Base-by-base conservation (phyloP, 2,797 vertebrate genomes). In the Diglossa cyanea region DNA sequence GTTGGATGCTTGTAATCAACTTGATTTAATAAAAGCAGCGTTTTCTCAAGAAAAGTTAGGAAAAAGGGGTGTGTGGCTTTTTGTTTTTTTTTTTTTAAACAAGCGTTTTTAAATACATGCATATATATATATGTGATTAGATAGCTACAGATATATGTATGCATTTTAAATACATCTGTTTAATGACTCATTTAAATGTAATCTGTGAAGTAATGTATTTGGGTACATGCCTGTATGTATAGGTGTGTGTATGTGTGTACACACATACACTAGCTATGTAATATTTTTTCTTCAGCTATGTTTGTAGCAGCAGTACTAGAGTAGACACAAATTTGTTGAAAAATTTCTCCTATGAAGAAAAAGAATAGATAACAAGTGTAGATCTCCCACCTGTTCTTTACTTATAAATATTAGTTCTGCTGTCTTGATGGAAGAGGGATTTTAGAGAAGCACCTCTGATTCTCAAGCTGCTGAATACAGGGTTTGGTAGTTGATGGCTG, bases 51-150 rank as follows among this genome's bases (percentile, higher is more conserved):
- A 58, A 39, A 51, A 4, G 57, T 9, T 48, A 70, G 3, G 25
- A 11, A 31, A 65, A 88, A 39, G 4, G 9, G 5, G 1, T 20
- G 2, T 26, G 39, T 5, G 23, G 5, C 1, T 0, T 24, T 8
- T 55, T 13, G 33, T 37, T 2, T 19, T 3, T 18, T 19, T 3
- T 18, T 47, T 45, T 23, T 51, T 28, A 5, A 35, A n/a, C 10
- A 51, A 48, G 17, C 31, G 2, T 44, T 91, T 68, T 66, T 6
- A 58, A 44, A 42, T 66, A 57, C 2, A 7, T 33, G 16, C 12
- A 11, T 17, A 7, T 24, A 24, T 24, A 24, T 26, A 18, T 26
- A 30, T 51, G 1, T 63, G 15, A 3, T 86, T 68, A 73, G 11
- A 11, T 77, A 47, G 18, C 8, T 67, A 3, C 10, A 67, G 20